These are phyloP conservation scores for Jacana jacana DNA, from an alignment of 2,113 vertebrate species.

Conservation along the genomic window DNA sequence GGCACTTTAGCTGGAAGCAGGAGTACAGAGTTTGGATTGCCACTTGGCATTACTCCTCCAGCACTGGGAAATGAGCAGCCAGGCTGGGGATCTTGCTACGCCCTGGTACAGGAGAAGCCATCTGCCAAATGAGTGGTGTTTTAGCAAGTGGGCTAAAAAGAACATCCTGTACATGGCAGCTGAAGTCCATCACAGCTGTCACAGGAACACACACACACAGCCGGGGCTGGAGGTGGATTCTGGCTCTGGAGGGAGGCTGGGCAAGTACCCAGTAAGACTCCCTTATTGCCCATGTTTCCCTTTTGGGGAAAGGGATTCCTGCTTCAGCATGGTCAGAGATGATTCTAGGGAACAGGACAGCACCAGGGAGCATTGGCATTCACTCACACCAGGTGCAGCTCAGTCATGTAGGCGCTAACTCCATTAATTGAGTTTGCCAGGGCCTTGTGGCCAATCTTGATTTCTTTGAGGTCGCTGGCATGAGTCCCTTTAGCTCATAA, in stretches of 20 bases:
- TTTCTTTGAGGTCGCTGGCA: background rate
- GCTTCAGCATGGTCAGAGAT: background rate
- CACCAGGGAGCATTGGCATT: background rate
- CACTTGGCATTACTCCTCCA: background rate
- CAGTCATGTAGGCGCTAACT: background rate
- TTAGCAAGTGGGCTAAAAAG: slow-evolving; percentile 31
- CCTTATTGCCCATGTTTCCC: background rate
- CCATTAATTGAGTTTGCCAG: background rate
- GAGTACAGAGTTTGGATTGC: background rate
- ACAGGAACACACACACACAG: background rate
- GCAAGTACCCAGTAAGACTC: slow-evolving; percentile 12
- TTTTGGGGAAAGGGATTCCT: background rate
- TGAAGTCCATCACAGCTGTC: slow-evolving; percentile 49
- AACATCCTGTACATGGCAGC: slow-evolving; percentile 1
- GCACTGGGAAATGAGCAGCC: background rate
- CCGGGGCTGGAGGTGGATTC: slow-evolving; percentile 16
- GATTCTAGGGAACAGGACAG: background rate
- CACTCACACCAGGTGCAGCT: background rate
- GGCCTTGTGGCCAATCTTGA: background rate
- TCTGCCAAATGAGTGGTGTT: background rate
- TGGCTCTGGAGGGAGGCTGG: slow-evolving; percentile 22
- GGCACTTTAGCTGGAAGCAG: background rate
- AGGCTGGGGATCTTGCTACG: background rate
- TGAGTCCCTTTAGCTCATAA: background rate
- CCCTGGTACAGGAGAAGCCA: background rate